Evolutionary conservation across 2,797 vertebrate genomes (phyloP).

Genomic region (Labeo calbasu): DNA sequence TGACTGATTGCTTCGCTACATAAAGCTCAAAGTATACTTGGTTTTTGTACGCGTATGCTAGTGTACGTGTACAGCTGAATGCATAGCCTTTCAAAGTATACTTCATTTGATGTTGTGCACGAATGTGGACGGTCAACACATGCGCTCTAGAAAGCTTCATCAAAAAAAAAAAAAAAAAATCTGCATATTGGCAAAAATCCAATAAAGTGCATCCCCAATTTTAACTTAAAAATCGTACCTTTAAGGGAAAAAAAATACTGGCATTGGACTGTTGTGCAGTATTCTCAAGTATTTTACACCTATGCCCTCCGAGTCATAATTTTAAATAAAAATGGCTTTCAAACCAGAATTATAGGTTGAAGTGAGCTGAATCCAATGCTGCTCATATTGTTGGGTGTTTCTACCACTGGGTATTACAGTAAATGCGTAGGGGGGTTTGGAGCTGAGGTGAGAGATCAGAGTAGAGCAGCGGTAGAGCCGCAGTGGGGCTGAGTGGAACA

Average conservation of each 20-base stretch:
- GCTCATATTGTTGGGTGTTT: neutral
- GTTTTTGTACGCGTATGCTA: no score
- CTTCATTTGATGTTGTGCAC: no score
- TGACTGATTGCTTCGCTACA: no score
- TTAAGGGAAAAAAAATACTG: neutral
- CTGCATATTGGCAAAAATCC: no score
- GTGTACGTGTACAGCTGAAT: no score
- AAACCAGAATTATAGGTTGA: neutral
- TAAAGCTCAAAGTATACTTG: no score
- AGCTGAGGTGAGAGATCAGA: slow-evolving; percentile 66
- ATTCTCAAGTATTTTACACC: neutral
- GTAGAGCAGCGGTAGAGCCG: slow-evolving; percentile 70
- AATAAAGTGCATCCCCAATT: no score
- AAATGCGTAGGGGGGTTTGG: slow-evolving; percentile 9
- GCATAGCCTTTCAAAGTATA: no score
- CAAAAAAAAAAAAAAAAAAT: no score
- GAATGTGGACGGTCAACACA: no score
- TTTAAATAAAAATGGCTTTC: neutral
- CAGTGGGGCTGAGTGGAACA: slow-evolving; percentile 74
- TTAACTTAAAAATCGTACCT: neutral
- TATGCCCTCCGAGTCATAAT: neutral
- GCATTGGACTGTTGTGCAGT: neutral
- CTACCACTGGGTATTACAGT: neutral
- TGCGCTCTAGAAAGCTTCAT: no score
- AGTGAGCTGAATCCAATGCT: neutral